Evolutionary conservation across 2,888 invertebrate species (phyloP).

Genomic region (Campoplex capitator): DNA sequence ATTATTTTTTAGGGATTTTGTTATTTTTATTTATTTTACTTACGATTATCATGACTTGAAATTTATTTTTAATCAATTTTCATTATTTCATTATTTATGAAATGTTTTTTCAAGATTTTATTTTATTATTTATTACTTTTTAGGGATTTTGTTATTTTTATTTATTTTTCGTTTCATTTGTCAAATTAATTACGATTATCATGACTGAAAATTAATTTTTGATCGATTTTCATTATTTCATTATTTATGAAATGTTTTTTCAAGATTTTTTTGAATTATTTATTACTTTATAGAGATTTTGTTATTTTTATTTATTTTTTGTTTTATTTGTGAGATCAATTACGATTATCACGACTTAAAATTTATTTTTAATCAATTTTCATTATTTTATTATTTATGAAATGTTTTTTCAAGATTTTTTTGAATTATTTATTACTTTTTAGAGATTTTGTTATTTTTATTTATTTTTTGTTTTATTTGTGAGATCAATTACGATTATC

Average conservation of each 20-base stretch:
- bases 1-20: neutral
- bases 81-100: neutral
- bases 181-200: neutral
- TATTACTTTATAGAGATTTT: neutral
- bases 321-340: no score
- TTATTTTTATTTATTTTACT: neutral
- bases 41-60: neutral
- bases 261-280: neutral
- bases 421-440: neutral
- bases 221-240: neutral
- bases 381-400: neutral
- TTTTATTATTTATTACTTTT: neutral
- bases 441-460: neutral
- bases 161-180: no score
- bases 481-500: neutral
- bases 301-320: neutral
- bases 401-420: no score
- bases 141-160: neutral
- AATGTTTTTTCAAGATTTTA: no score
- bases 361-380: neutral
- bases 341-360: neutral
- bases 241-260: no score
- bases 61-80: neutral
- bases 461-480: neutral
- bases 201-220: no score